Evolutionary conservation across 2,888 invertebrate genomes (phyloP), one percentile per base, ranked within the genome.

Genomic region (Stenodera caucasica): DNA sequence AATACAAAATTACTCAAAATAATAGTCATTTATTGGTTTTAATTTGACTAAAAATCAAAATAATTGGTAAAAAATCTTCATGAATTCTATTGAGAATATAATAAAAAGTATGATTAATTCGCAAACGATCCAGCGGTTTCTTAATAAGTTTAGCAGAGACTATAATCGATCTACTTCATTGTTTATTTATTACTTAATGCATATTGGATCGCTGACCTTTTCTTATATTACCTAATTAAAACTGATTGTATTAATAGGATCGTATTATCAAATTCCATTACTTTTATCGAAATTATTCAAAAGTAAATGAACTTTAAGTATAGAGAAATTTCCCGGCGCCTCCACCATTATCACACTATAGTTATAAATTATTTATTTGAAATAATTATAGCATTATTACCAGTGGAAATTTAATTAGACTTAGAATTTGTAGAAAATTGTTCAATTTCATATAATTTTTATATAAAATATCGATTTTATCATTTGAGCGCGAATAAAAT

Each of bases 41-140:
- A 26, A 26, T 26, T 26, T 26, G 26, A 26, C 2, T 26, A 26
- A 18, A 18, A 18, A 40, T 40, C 6, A 5, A 7, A 18, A 40
- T n/a, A 40, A 40, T 18, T 35, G 8, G 18, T 11, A 18, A 40
- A 8, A 18, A 18, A 18, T 40, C 14, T 11, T 40, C n/a, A 5
- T 18, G 12, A 21, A 21, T 45, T 18, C 8, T 7, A 12, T 45
- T 45, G 12, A 11, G 18, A 6, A 21, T 21, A 45, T 8, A 51
- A 58, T 63, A 58, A 57, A 58, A 61, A 58, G 54, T 55, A 55
- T 58, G 62, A 63, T 63, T 66, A 64, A 60, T 64, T 61, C 55
- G 58, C 66, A 66, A 63, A 64, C 64, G 57, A 66, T 53, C 58
- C 58, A 61, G 65, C 65, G 61, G 63, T 58, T 59, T 60, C 56